Conservation (phyloP, 2,797 vertebrate species). For the Coccyzus lansbergi region DNA sequence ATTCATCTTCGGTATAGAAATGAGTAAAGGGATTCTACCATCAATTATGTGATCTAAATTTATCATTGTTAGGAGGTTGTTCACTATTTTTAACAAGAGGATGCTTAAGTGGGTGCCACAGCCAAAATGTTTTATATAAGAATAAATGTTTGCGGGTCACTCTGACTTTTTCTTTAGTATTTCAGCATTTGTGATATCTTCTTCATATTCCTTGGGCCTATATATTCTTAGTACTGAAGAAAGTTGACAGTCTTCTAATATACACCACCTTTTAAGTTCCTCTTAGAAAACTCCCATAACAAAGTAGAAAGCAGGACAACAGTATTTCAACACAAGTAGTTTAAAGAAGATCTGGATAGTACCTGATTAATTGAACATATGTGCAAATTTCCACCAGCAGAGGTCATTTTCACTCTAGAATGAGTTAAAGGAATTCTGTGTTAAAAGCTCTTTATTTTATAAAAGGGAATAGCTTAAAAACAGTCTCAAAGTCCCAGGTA, state of each 20-base stretch:
- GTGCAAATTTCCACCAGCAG: slow-evolving; percentile 44
- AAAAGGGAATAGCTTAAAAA: neutral
- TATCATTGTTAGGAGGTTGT: neutral
- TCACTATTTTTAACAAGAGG: neutral
- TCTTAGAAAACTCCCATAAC: neutral
- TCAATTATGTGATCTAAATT: neutral
- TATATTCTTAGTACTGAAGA: neutral
- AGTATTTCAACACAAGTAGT: neutral
- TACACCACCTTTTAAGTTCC: neutral
- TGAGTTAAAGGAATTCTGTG: neutral
- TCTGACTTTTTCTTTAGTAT: neutral
- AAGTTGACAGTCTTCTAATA: neutral
- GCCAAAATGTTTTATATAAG: neutral
- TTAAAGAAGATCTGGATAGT: neutral
- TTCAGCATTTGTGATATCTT: neutral
- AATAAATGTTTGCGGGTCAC: neutral
- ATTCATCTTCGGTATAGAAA: neutral
- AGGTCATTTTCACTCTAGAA: slow-evolving; percentile 58
- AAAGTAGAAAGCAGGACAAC: neutral
- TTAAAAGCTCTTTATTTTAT: neutral
- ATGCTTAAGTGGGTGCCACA: neutral
- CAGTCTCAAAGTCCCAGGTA: neutral
- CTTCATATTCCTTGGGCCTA: neutral
- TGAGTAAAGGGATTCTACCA: neutral
- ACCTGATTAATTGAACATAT: slow-evolving; percentile 9